Evolutionary conservation across 2,113 vertebrate genomes (phyloP).

Genomic region (Procavia capensis): DNA sequence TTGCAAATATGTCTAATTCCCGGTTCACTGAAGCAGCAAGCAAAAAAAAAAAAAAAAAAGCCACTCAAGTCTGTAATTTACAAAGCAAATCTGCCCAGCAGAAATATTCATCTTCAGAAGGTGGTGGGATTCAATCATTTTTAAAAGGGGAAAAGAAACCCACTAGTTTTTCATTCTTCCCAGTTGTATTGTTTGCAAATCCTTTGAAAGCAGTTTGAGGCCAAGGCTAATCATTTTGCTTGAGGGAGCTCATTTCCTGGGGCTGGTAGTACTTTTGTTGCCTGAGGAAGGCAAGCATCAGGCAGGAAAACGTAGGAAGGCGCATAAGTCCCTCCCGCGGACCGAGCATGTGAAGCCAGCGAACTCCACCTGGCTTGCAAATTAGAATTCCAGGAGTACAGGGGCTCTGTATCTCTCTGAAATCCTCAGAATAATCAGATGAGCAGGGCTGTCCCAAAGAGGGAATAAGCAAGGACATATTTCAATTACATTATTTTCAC

Average conservation of each 20-base stretch:
- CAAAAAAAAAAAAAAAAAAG: not conserved
- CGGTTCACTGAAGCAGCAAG: slow-evolving; percentile 58
- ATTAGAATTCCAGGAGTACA: slow-evolving; percentile 34
- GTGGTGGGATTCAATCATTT: slow-evolving; percentile 55
- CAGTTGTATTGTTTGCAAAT: slow-evolving; percentile 41
- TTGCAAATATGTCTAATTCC: slow-evolving; percentile 72
- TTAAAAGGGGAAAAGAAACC: slow-evolving; percentile 9
- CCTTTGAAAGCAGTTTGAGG: slow-evolving; percentile 38
- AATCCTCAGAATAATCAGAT: slow-evolving; percentile 45
- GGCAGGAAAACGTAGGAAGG: not conserved
- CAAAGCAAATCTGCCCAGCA: slow-evolving; percentile 68
- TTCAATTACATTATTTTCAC: slow-evolving; percentile 25
- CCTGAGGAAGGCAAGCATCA: not conserved
- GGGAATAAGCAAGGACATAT: not conserved
- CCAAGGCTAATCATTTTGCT: not conserved
- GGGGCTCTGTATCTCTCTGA: not conserved
- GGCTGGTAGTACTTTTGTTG: slow-evolving; percentile 43
- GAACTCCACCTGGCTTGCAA: not conserved
- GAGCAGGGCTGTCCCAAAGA: not conserved
- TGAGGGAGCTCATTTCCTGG: slow-evolving; percentile 64
- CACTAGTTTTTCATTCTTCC: not conserved
- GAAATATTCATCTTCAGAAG: slow-evolving; percentile 68
- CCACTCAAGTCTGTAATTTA: slow-evolving; percentile 59
- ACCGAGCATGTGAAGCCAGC: slow-evolving; percentile 2
- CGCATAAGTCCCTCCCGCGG: not conserved